Base-by-base conservation (phyloP, 2,888 invertebrate genomes). In the Nebria brevicollis region DNA sequence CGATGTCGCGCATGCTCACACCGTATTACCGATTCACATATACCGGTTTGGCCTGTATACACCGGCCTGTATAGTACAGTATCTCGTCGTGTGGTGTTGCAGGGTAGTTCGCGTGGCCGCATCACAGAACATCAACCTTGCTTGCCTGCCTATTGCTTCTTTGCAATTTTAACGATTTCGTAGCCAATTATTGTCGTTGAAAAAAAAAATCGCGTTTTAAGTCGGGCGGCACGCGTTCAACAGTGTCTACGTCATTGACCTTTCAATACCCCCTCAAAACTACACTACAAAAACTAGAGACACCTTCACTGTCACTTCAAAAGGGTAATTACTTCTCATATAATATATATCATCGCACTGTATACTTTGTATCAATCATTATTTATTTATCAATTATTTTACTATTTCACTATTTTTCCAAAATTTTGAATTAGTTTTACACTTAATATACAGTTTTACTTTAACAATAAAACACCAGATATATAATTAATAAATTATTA, bases 101-200 rank as follows among this genome's bases (percentile, higher is more conserved):
- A 42, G 64, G 75, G 70, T 68, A 41, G 66, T 34, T 66, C 76
- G 66, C 73, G 66, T 72, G 66, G 73, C 25, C 70, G 80, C 72
- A 80, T 74, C 79, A 66, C 77, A 65, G 64, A 34, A 72, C 72
- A 72, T 54, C 78, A 72, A 54, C 15, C 66, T 42, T 73, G 78
- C 42, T 75, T 54, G 54, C 54, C 54, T 54, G 7, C 54, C 4
- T 54, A 54, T 54, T 54, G 54, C 54, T 54, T 54, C 54, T 11
- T 75, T 80, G 80, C 80, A 80, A 80, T 54, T 75, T 80, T 81
- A 81, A 76, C 77, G 76, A 81, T 81, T 81, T 72, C 81, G 81
- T 72, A 77, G 76, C 72, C 75, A 54, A 72, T 80, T 80, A 80
- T 80, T 75, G 80, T 54, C 54, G 54, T 8, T 54, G 54, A 54